phyloP scores from a whole-genome alignment of 2,797 vertebrate genomes.

The Prionace glauca region DNA sequence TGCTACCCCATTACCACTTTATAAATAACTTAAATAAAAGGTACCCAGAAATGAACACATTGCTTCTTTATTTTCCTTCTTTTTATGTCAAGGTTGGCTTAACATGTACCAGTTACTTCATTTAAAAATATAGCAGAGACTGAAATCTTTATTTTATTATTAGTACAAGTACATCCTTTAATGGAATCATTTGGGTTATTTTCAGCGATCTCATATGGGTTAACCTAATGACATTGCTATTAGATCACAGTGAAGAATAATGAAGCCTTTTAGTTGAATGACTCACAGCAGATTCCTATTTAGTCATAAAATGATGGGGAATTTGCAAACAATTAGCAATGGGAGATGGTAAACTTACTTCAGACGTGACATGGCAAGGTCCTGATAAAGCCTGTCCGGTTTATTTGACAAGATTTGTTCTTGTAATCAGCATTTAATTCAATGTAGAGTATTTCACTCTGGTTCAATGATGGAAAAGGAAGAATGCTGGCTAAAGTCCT shows the following conservation, averaged over 20 bases:
- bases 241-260: neutral
- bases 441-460: neutral
- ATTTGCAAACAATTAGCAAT: constrained; percentile 4
- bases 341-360: neutral
- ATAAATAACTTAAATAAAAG: neutral
- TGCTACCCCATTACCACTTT: neutral
- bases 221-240: neutral
- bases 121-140: neutral
- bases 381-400: neutral
- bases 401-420: neutral
- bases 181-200: neutral
- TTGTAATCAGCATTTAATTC: neutral
- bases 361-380: neutral
- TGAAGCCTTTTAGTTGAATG: constrained; percentile 7
- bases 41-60: neutral
- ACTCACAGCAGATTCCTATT: neutral
- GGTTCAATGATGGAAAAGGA: neutral
- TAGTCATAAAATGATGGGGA: neutral
- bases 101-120: neutral
- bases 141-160: constrained; percentile 24
- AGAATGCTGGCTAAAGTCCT: neutral
- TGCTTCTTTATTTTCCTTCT: neutral
- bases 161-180: neutral
- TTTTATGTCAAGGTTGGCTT: neutral
- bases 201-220: neutral